Base-by-base conservation (phyloP, 2,797 vertebrate species). In the Mus minutoides region DNA sequence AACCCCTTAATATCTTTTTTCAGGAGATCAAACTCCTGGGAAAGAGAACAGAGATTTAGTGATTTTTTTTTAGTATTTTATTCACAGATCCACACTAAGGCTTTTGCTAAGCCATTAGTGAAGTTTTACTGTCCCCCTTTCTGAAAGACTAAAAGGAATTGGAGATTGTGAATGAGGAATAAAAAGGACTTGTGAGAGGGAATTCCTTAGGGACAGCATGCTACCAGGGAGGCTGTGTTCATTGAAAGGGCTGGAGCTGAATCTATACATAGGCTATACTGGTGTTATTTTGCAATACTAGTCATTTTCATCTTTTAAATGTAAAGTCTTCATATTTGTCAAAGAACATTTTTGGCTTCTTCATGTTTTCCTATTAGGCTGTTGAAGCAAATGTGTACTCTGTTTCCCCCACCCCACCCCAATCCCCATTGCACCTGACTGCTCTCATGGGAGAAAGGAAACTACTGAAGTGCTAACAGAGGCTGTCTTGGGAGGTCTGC, bases 401-500 rank as follows among this genome's bases (percentile, higher is more conserved):
- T 52, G 49, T 67, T 67, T 95, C 91, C 94, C 40, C 90, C 7
- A n/a, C 22, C 64, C 40, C 90, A 6, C 43, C 19, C 64, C n/a
- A 80, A 46, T 46, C 56, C 71, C 82, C 80, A 58, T 94, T 88
- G 95, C 82, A 87, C 77, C 88, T 96, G 96, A 92, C 90, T 79
- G 34, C 78, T 97, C 90, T 94, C 83, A 83, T 90, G 73, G 84
- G 92, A 40, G 49, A 97, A 84, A 97, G 93, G 67, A 54, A 90
- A 64, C 69, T 88, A 49, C 83, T 95, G 69, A 94, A 91, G 86
- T 69, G 49, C 86, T 94, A 92, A 91, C 97, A 97, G 94, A 79
- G 54, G 43, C 64, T 34, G 95, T 97, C 97, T 69, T 46, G 93
- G 84, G 96, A 96, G 67, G 34, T 34, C 87, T 93, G 76, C 37